phyloP scores from a whole-genome alignment of 1,140 invertebrate species.

The Scaptomyza montana region DNA sequence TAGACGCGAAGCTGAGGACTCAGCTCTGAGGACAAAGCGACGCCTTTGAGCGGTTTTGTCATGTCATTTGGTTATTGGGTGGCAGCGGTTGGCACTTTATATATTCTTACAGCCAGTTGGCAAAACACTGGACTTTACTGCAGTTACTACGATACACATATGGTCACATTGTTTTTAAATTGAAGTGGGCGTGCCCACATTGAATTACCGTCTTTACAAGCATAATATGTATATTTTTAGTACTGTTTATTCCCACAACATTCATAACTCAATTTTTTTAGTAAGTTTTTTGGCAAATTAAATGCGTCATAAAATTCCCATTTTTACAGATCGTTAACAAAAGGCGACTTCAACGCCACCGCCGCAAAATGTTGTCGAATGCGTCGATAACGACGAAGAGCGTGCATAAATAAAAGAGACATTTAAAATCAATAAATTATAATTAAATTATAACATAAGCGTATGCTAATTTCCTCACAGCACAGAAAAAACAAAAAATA shows the following conservation, averaged over 20 bases:
- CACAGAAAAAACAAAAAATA: neutral
- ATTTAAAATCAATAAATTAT: slow-evolving; percentile 80
- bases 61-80: slow-evolving; percentile 83
- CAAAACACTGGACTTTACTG: slow-evolving; percentile 28
- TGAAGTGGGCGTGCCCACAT: slow-evolving; percentile 5
- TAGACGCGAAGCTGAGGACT: slow-evolving; percentile 52
- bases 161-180: slow-evolving; percentile 49
- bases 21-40: neutral
- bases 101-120: slow-evolving; percentile 69
- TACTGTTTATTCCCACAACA: slow-evolving; percentile 22
- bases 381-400: too few species aligned
- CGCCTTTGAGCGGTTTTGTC: slow-evolving; percentile 83
- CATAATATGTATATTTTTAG: slow-evolving; percentile 5
- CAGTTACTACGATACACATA: slow-evolving; percentile 18
- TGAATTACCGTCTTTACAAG: slow-evolving; percentile 7
- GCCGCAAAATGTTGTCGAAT: slow-evolving; percentile 14
- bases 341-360: slow-evolving; percentile 73
- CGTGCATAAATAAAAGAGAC: slow-evolving; percentile 60
- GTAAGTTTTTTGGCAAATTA: slow-evolving; percentile 60
- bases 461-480: slow-evolving; percentile 66
- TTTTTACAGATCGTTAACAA: slow-evolving; percentile 82
- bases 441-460: slow-evolving; percentile 81
- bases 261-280: slow-evolving; percentile 43
- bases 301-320: slow-evolving; percentile 70
- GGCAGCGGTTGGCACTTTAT: slow-evolving; percentile 83